Evolutionary conservation across 2,888 invertebrate genomes (phyloP), one percentile per base, ranked within the genome.

Genomic region (Chrysolina haemoptera): DNA sequence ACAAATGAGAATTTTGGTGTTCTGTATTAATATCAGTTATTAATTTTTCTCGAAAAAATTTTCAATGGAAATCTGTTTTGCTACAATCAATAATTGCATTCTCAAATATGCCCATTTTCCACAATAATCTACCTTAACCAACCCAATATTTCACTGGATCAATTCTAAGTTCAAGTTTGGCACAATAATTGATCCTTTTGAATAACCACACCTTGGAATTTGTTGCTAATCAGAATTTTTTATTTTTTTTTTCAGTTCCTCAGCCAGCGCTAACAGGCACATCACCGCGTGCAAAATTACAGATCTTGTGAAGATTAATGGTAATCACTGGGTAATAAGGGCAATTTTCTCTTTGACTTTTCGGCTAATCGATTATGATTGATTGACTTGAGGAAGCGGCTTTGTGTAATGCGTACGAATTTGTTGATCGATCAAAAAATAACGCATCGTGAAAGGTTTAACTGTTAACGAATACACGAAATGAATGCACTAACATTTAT

Each of bases 211-310:
- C 4, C 35, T 35, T 35, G 4, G 0, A 27, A 27, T 27, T 27
- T 27, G 20, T 55, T 16, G 10, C 48, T n/a, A 48, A 16, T 48
- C n/a, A n/a, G n/a, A n/a, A 22, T 3, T 5, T 18, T 12, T 10
- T 0, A 0, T 6, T 11, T 3, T 6, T 55, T 55, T 53, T 48
- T 55, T 20, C 55, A 55, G 0, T 55, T 55, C 9, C 55, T 12
- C 9, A 11, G 22, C 11, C 53, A 55, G 5, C 1, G 22, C 55
- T 55, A 5, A 18, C 55, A 71, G 35, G 70, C 20, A 53, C 50
- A 55, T 70, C 50, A 55, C 65, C 62, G 73, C 73, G 76, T 76
- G 76, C 74, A 72, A 78, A 79, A 78, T 79, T 79, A 76, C 73
- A 66, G 70, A 73, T 72, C 68, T 64, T 46, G 50, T n/a, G 18